phyloP scores from a whole-genome alignment of 1,140 invertebrate genomes.

The Psilanteris sp. region DNA sequence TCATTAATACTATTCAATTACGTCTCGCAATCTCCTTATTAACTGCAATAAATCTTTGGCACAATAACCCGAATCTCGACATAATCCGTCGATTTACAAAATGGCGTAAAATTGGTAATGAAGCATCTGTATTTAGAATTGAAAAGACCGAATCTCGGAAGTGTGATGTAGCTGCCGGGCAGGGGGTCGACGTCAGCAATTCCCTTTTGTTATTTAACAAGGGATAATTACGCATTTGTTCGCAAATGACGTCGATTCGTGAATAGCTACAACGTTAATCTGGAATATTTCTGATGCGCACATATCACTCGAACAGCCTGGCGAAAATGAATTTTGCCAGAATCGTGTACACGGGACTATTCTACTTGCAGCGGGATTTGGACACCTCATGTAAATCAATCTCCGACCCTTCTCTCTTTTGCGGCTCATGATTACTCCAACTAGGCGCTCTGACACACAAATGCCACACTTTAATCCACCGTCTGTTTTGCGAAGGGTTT shows the following conservation, averaged over 20 bases:
- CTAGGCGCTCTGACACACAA: constrained; percentile 53
- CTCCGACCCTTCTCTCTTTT: constrained; percentile 15
- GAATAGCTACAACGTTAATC: constrained; percentile 60
- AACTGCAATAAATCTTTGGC: constrained; percentile 42
- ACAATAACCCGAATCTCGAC: constrained; percentile 48
- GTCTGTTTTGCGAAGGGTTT: constrained; percentile 44
- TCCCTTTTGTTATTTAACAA: constrained; percentile 58
- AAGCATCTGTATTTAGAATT: constrained; percentile 39
- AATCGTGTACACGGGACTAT: constrained; percentile 17
- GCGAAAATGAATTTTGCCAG: constrained; percentile 59
- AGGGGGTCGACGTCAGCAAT: constrained; percentile 29
- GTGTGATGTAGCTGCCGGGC: background rate
- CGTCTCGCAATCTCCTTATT: constrained; percentile 37
- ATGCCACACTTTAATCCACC: constrained; percentile 61
- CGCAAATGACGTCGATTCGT: constrained; percentile 48
- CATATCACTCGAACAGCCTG: constrained; percentile 40
- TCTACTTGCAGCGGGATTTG: constrained; percentile 36
- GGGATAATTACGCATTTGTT: constrained; percentile 62
- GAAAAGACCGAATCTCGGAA: constrained; percentile 2
- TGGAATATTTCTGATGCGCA: constrained; percentile 60
- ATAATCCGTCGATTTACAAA: constrained; percentile 59
- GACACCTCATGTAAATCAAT: constrained; percentile 57
- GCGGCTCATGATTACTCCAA: constrained; percentile 42
- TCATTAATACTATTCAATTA: constrained; percentile 54
- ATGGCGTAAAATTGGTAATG: constrained; percentile 49